These are phyloP conservation scores for Ptyas mucosa DNA, from an alignment of 2,113 vertebrate genomes.

Conservation along the genomic window DNA sequence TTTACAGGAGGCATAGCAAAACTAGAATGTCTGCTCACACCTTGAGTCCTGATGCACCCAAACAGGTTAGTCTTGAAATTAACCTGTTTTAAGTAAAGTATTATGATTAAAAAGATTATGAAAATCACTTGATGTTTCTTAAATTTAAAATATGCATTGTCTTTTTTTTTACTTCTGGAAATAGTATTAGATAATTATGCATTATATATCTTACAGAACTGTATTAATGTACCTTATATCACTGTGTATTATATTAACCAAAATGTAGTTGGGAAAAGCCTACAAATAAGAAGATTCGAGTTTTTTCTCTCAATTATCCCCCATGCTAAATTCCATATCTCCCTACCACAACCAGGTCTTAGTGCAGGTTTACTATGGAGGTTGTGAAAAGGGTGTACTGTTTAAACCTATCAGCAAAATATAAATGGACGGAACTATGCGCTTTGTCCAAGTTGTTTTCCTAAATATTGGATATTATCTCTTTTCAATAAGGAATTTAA, in stretches of 20 bases:
- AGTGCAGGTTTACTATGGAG: not conserved
- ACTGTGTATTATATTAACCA: not conserved
- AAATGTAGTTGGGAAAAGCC: not conserved
- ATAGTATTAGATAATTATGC: not conserved
- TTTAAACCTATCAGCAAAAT: not conserved
- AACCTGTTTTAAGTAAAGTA: accelerated
- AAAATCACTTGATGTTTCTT: not conserved
- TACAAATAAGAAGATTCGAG: not conserved
- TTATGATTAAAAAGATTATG: not conserved
- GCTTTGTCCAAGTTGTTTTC: not conserved
- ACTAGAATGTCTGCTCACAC: slow-evolving; percentile 73
- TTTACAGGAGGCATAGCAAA: slow-evolving; percentile 88
- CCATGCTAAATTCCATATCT: not conserved
- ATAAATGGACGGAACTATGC: not conserved
- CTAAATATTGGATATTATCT: not conserved
- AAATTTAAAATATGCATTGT: accelerated
- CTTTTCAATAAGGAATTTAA: not conserved
- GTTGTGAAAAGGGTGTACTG: not conserved
- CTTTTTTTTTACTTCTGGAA: not conserved
- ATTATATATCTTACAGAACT: not conserved
- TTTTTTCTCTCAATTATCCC: not conserved
- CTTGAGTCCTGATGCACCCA: slow-evolving; percentile 73
- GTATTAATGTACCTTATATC: not conserved
- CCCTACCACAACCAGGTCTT: not conserved
- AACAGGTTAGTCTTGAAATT: slow-evolving; percentile 79